Conservation (phyloP, 2,888 invertebrate species). For the Anodontia alba region DNA sequence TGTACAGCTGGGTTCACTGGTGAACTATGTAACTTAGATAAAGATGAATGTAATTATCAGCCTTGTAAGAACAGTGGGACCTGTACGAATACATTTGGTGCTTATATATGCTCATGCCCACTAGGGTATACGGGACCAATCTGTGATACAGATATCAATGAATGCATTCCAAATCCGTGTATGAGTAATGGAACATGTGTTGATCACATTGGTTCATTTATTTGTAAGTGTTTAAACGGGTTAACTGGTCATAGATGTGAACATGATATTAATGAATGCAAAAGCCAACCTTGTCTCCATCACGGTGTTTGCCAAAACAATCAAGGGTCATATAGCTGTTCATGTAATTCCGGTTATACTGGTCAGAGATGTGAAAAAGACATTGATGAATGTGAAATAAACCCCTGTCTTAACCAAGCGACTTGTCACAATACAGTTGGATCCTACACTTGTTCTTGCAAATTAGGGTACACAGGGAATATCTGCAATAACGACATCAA, state of each 20-base stretch:
- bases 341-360: neutral
- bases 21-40: neutral
- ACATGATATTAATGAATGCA: neutral
- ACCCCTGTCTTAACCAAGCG: constrained; percentile 56
- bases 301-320: neutral
- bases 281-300: too few relatives aligned
- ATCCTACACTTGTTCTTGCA: neutral
- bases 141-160: neutral
- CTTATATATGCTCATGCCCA: neutral
- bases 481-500: neutral
- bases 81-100: neutral
- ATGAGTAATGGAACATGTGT: neutral
- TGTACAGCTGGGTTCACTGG: neutral
- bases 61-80: neutral
- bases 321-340: neutral
- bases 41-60: neutral
- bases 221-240: neutral
- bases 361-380: neutral
- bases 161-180: neutral
- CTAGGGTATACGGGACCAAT: neutral
- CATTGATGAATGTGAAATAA: neutral
- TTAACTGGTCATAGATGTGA: neutral
- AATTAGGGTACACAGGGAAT: neutral
- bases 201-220: neutral
- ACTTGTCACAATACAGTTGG: neutral